phyloP scores from a whole-genome alignment of 2,797 vertebrate genomes.

The Hipposideros larvatus region DNA sequence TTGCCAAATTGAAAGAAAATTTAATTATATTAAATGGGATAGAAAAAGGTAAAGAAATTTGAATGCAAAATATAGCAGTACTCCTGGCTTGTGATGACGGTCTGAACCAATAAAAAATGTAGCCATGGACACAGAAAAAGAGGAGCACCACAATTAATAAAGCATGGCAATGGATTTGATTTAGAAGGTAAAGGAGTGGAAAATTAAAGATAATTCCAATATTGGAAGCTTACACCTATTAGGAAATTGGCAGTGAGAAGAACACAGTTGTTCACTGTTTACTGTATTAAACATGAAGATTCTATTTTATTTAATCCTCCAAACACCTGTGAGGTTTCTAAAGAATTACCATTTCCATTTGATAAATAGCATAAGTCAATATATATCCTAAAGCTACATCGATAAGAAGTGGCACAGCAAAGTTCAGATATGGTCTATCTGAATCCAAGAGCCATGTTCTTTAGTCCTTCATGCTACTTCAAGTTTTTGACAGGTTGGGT shows the following conservation, averaged over 20 bases:
- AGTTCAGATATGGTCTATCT: neutral
- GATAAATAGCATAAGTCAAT: neutral
- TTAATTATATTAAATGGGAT: neutral
- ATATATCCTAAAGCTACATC: neutral
- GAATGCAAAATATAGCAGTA: neutral
- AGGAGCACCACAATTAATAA: neutral
- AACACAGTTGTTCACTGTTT: neutral
- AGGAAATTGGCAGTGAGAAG: neutral
- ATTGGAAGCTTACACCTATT: neutral
- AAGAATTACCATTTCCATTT: slow-evolving; percentile 31
- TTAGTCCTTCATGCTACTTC: neutral
- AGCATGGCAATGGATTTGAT: neutral
- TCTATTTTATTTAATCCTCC: neutral
- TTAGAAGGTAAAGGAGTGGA: neutral
- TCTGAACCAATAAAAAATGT: neutral
- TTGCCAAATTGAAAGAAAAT: slow-evolving; percentile 29
- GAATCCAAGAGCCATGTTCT: neutral
- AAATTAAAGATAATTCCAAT: neutral
- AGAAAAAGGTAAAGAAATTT: neutral
- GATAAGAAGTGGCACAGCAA: neutral
- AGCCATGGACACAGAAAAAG: neutral
- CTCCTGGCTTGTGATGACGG: neutral
- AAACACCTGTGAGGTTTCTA: neutral
- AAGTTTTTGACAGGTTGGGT: neutral
- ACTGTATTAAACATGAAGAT: neutral